phyloP scores from a whole-genome alignment of 2,888 invertebrate species.

The Tupiocoris notatus region DNA sequence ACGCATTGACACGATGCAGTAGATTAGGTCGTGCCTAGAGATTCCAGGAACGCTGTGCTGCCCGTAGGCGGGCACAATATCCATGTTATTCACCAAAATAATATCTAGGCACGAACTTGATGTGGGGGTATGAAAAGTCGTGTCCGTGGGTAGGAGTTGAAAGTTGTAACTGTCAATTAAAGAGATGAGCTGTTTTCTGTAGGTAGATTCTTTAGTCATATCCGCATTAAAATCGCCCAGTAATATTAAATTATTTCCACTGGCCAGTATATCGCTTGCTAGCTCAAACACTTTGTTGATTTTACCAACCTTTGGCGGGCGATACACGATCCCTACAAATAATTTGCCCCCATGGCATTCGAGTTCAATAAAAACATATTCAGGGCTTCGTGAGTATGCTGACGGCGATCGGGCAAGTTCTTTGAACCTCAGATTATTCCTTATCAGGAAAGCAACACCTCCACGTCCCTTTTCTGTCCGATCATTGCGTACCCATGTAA shows the following conservation, averaged over 20 bases:
- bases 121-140: not conserved
- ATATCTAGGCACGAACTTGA: not conserved
- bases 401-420: too few relatives aligned
- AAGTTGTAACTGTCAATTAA: not conserved
- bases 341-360: not conserved
- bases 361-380: not conserved
- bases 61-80: not conserved
- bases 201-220: not conserved
- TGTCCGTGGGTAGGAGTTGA: not conserved
- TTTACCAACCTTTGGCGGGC: not conserved
- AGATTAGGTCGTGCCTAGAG: not conserved
- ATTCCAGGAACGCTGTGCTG: not conserved
- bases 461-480: too few relatives aligned
- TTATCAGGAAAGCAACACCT: not conserved
- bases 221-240: not conserved
- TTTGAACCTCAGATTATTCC: not conserved
- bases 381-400: not conserved
- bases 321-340: not conserved
- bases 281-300: not conserved
- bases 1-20: not conserved
- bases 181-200: not conserved
- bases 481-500: too few relatives aligned
- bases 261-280: not conserved
- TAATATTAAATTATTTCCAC: not conserved
- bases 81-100: not conserved